Conservation (phyloP, 2,888 invertebrate species). For the Scaptomyza cyrtandrae region DNA sequence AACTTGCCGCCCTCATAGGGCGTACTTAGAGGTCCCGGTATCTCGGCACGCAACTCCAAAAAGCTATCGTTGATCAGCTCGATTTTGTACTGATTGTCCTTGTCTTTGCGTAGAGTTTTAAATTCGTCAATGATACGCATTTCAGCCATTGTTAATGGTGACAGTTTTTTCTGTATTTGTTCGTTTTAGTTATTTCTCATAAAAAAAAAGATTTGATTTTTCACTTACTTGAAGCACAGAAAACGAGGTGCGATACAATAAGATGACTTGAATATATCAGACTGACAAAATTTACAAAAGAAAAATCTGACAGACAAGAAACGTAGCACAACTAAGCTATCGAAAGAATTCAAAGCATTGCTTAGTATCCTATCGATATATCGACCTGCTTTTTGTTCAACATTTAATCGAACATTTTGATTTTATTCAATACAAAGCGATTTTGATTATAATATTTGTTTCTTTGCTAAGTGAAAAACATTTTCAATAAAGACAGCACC, state of each 20-base stretch:
- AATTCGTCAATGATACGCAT: background rate
- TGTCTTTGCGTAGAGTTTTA: background rate
- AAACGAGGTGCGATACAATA: background rate
- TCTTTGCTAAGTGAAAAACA: conserved; percentile 5
- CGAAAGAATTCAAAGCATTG: background rate
- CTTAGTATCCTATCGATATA: background rate
- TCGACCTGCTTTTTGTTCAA: background rate
- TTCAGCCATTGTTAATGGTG: background rate
- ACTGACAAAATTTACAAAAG: background rate
- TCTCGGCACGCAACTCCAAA: background rate
- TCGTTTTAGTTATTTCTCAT: background rate
- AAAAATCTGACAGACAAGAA: too few species aligned
- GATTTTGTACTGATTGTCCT: background rate
- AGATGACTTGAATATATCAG: background rate
- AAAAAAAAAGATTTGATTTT: background rate
- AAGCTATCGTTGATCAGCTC: background rate
- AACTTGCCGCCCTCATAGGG: background rate
- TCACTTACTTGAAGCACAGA: background rate
- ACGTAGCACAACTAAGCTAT: background rate
- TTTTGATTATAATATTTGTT: conserved; percentile 18
- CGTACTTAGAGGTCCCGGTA: background rate
- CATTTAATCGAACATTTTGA: background rate
- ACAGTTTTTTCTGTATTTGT: background rate
- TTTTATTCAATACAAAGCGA: conserved; percentile 12
- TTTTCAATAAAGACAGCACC: conserved; percentile 19